A percentile compares a stretch with the other conserved stretches of the same genome.
phyloP scores from a whole-genome alignment of 2,113 vertebrate species.

The Malurus melanocephalus region DNA sequence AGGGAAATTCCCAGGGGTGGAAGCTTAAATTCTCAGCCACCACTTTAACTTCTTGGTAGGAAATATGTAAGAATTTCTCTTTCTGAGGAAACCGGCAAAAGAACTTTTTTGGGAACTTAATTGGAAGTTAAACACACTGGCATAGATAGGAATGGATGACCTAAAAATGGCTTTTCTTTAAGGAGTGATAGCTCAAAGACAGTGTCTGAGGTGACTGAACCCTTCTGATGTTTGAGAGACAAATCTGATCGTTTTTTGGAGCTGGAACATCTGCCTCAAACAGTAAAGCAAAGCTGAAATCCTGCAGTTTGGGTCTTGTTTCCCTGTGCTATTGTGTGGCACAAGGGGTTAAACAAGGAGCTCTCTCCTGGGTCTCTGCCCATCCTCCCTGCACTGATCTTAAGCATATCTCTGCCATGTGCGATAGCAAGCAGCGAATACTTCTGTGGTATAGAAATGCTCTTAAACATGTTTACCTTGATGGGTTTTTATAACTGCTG shows the following conservation, averaged over 20 bases:
- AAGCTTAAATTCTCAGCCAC: not conserved
- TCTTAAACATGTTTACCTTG: conserved; percentile 25
- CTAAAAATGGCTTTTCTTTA: not conserved
- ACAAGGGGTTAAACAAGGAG: fast-evolving
- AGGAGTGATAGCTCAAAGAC: not conserved
- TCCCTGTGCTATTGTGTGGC: not conserved
- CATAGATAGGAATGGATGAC: not conserved
- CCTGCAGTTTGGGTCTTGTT: not conserved
- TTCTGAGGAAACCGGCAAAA: not conserved
- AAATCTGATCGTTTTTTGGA: not conserved
- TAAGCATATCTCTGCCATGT: not conserved
- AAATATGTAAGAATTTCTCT: not conserved
- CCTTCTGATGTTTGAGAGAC: not conserved
- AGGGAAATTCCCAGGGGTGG: not conserved
- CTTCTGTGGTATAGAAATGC: not conserved
- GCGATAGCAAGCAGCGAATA: not conserved
- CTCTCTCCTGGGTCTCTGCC: not conserved
- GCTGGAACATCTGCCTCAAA: not conserved
- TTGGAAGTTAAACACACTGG: not conserved
- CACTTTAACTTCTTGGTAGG: not conserved
- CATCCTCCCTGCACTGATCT: not conserved
- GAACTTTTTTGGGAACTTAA: not conserved
- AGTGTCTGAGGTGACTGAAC: not conserved
- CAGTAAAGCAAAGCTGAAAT: not conserved
- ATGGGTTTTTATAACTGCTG: conserved; percentile 30